These are phyloP conservation scores for Arion vulgaris DNA, from an alignment of 1,140 invertebrate genomes.

Conservation along the genomic window DNA sequence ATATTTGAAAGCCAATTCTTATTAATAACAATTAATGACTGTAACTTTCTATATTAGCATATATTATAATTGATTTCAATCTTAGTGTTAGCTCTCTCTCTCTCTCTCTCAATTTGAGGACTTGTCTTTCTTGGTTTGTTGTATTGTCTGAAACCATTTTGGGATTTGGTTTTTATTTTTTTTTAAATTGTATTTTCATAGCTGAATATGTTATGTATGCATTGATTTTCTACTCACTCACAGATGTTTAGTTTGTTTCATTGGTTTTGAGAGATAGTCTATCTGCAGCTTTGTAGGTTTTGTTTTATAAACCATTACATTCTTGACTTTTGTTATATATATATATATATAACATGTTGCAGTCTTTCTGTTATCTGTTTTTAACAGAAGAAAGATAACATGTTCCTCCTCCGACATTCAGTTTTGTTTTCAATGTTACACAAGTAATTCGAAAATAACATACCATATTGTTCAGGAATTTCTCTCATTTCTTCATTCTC, in stretches of 20 bases:
- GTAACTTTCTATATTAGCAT: constrained; percentile 4
- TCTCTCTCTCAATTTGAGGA: not conserved
- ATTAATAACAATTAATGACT: not conserved
- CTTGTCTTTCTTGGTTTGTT: not conserved
- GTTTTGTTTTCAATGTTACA: too few species aligned
- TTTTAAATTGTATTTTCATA: not conserved
- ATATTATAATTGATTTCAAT: not conserved
- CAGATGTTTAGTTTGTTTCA: not conserved
- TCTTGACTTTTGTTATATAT: too few species aligned
- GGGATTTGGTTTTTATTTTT: not conserved
- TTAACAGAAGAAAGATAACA: too few species aligned
- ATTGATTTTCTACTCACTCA: not conserved
- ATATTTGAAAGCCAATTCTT: not conserved
- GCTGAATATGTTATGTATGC: not conserved
- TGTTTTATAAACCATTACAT: too few species aligned
- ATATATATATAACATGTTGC: too few species aligned
- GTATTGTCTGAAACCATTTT: not conserved
- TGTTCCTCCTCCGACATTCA: too few species aligned
- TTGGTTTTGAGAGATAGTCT: not conserved
- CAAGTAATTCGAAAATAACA: too few species aligned
- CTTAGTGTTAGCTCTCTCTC: not conserved
- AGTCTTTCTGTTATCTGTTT: too few species aligned
- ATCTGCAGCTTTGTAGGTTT: too few species aligned
- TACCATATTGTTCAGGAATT: too few species aligned
- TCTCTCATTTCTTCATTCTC: too few species aligned